Evolutionary conservation across 1,140 invertebrate genomes (phyloP), one percentile per base, ranked within the genome.

Genomic region (Hyles euphorbiae): DNA sequence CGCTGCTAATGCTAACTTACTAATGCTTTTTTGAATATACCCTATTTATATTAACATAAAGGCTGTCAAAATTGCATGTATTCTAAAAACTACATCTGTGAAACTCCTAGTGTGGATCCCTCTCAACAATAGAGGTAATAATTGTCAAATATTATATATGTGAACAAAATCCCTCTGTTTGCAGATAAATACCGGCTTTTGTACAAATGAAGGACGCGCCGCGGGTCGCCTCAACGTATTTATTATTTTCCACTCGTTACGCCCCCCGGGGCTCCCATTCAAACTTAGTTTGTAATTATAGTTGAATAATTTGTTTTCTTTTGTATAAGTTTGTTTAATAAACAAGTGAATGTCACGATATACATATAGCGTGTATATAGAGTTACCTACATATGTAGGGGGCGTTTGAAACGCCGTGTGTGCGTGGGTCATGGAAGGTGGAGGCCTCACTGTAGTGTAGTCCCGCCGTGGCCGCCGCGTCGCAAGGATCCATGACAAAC

Each of bases 211-310:
- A 60, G 73, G 74, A 65, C 61, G 33, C 44, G 69, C 74, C 57
- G 56, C 51, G 54, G 69, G 74, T 71, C 63, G 69, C 76, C 67
- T 58, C 66, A 75, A 74, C 69, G 76, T 83, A 86, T 85, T 88
- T 86, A 84, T 88, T 86, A 84, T 77, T 79, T 82, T 74, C 81
- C 80, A 87, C 80, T 83, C 68, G 81, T 84, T 80, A 83, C 74
- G 75, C 72, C 74, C 73, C 76, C 70, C 75, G 72, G 68, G 70
- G 80, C 81, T 84, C 50, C 50, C 50, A 34, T 43, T 54, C 53
- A 43, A 48, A 48, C 8, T 54, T 54, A 48, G 47, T 12, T 48
- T 12, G 33, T 54, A 54, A 81, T 76, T 71, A 74, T 83, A 87
- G 78, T 78, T 76, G 68, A 78, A 76, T 75, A 74, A 73, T 64